phyloP scores from a whole-genome alignment of 2,888 invertebrate species.

The Gymnocheta viridis region DNA sequence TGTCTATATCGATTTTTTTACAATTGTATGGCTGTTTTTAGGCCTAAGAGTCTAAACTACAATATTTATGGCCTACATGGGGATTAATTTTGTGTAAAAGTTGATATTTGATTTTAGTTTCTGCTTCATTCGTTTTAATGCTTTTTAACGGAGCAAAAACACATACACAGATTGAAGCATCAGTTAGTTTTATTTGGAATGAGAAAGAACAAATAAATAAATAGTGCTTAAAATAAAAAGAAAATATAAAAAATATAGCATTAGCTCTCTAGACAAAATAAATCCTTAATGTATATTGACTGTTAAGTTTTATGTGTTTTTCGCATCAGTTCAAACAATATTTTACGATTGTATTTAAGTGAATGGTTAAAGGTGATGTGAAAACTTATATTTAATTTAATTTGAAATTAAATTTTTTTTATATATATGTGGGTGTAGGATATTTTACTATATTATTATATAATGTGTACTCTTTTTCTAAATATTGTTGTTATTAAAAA shows the following conservation, averaged over 20 bases:
- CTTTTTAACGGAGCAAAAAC: slow-evolving; percentile 5
- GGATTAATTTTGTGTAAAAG: slow-evolving; percentile 62
- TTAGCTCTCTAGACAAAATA: slow-evolving; percentile 53
- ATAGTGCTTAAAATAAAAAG: slow-evolving; percentile 53
- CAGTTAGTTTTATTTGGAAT: background rate
- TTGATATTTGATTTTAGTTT: slow-evolving; percentile 66
- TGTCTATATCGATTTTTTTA: slow-evolving; percentile 8
- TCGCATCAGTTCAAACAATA: background rate
- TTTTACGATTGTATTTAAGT: background rate
- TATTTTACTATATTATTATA: too few relatives aligned
- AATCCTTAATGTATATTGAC: slow-evolving; percentile 25
- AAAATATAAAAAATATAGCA: slow-evolving; percentile 55
- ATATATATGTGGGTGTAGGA: too few relatives aligned
- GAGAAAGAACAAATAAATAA: slow-evolving; percentile 45
- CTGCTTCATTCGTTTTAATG: slow-evolving; percentile 58
- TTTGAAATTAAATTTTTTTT: slow-evolving; percentile 5
- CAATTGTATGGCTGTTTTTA: background rate
- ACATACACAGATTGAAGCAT: background rate
- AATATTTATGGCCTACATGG: slow-evolving; percentile 61
- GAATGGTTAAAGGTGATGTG: slow-evolving; percentile 24
- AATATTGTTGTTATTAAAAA: too few relatives aligned
- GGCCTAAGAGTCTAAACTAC: slow-evolving; percentile 61
- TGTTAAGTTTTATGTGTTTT: slow-evolving; percentile 22
- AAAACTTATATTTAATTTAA: slow-evolving; percentile 25
- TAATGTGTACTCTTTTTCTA: too few relatives aligned